These are phyloP conservation scores for Megaustenia siamemsis DNA, from an alignment of 2,888 invertebrate genomes.

Conservation along the genomic window DNA sequence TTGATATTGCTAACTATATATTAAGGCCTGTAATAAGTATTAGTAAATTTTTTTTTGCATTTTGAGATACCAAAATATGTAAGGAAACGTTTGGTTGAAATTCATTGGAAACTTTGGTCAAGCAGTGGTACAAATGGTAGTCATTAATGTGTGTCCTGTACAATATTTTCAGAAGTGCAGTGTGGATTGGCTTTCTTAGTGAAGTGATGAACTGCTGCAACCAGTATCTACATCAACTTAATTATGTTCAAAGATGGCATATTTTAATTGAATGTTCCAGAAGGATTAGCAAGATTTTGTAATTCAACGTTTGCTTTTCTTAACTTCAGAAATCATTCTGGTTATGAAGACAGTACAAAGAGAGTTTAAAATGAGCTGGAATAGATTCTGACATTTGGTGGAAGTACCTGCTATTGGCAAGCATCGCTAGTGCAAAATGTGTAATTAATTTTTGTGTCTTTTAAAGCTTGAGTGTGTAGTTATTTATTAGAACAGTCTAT, in stretches of 20 bases:
- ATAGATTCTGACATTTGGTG: slow-evolving; percentile 16
- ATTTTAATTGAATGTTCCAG: slow-evolving; percentile 21
- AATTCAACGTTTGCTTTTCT: slow-evolving; percentile 22
- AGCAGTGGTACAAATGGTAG: neutral
- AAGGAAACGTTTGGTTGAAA: neutral
- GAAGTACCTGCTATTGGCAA: slow-evolving; percentile 23
- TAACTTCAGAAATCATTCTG: slow-evolving; percentile 39
- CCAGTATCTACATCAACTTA: neutral
- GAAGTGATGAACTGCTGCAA: slow-evolving; percentile 21
- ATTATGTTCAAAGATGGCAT: slow-evolving; percentile 34
- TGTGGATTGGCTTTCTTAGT: slow-evolving; percentile 46
- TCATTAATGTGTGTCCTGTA: slow-evolving; percentile 22
- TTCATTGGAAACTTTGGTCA: neutral
- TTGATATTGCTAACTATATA: neutral
- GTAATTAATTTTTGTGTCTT: neutral
- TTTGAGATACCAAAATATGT: too few species aligned
- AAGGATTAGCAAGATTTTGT: slow-evolving; percentile 18
- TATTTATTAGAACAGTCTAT: neutral
- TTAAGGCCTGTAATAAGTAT: neutral
- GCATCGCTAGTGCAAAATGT: slow-evolving; percentile 6
- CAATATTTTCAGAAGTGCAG: slow-evolving; percentile 45
- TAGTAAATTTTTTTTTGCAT: neutral
- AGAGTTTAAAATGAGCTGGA: slow-evolving; percentile 19
- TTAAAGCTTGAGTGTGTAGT: neutral
- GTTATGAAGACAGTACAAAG: slow-evolving; percentile 30